These are phyloP conservation scores for Odontomachus brunneus DNA, from an alignment of 1,140 invertebrate species.

Conservation along the genomic window DNA sequence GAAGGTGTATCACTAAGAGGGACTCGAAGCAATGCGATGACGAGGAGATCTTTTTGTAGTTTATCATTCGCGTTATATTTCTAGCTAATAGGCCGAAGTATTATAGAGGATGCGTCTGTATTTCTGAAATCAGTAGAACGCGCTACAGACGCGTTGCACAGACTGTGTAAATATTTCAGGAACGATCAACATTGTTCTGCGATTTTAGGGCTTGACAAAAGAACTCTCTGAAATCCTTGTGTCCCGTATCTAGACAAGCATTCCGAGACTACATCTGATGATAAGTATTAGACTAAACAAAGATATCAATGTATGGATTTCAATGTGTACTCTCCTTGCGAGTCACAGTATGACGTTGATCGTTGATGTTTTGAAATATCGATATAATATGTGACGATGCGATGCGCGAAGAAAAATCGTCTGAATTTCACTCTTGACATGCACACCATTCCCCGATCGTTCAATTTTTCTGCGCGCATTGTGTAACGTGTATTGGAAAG, in stretches of 20 bases:
- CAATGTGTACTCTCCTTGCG: not conserved
- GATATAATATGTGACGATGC: slow-evolving; percentile 19
- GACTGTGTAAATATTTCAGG: slow-evolving; percentile 11
- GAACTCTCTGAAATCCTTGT: not conserved
- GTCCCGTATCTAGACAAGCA: not conserved
- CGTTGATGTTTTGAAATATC: slow-evolving; percentile 5
- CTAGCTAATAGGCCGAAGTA: slow-evolving; percentile 36
- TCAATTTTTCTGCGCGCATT: slow-evolving; percentile 57
- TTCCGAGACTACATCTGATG: not conserved
- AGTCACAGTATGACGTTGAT: slow-evolving; percentile 20
- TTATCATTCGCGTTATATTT: slow-evolving; percentile 47
- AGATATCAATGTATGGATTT: not conserved
- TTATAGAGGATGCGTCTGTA: slow-evolving; percentile 47
- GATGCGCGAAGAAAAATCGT: slow-evolving; percentile 48
- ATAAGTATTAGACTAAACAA: not conserved
- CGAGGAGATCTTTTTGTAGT: slow-evolving; percentile 54
- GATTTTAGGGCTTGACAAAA: not conserved
- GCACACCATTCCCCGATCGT: slow-evolving; percentile 50
- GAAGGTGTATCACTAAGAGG: not conserved
- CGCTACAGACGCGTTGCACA: slow-evolving; percentile 39
- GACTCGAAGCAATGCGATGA: slow-evolving; percentile 1
- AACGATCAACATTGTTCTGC: slow-evolving; percentile 10
- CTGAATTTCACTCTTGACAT: slow-evolving; percentile 37
- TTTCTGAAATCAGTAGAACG: slow-evolving; percentile 38
- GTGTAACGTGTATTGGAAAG: slow-evolving; percentile 24